Percentiles rank a stretch among this genome's conserved stretches.
phyloP scores from a whole-genome alignment of 1,140 invertebrate genomes.

The Reticulitermes speratus region DNA sequence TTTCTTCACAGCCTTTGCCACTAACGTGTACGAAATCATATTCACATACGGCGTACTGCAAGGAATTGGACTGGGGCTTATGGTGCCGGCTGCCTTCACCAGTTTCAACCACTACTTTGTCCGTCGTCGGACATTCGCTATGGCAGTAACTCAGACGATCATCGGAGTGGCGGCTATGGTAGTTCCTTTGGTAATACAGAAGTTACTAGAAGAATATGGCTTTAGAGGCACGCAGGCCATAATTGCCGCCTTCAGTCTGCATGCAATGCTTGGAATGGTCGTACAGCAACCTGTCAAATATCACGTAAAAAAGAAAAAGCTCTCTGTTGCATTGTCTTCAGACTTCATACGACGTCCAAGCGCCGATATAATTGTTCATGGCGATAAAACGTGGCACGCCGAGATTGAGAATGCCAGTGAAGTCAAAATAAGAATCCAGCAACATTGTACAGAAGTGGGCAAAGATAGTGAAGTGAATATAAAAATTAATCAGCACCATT shows the following conservation, averaged over 20 bases:
- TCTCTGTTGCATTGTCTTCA: neutral
- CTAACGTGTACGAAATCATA: constrained; percentile 68
- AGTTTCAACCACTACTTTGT: constrained; percentile 60
- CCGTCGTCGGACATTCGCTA: constrained; percentile 56
- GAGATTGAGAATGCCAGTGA: neutral
- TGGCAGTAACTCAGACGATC: constrained; percentile 59
- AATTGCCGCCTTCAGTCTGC: constrained; percentile 59
- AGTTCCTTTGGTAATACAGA: constrained; percentile 53
- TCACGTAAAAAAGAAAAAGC: constrained; percentile 55
- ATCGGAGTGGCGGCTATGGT: constrained; percentile 57
- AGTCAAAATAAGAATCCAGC: neutral
- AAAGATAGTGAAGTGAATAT: neutral
- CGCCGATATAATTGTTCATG: neutral
- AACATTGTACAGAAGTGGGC: neutral
- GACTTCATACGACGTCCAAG: neutral
- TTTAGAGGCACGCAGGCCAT: constrained; percentile 62
- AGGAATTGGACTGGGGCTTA: constrained; percentile 56
- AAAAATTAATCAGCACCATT: neutral
- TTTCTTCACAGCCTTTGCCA: constrained; percentile 64
- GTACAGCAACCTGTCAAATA: constrained; percentile 47
- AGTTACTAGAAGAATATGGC: constrained; percentile 54
- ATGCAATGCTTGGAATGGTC: constrained; percentile 49
- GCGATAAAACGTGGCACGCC: neutral
- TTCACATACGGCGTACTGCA: constrained; percentile 71
- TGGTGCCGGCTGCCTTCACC: constrained; percentile 57